These are phyloP conservation scores for Penaeus japonicus DNA, from an alignment of 1,140 invertebrate species.

Conservation along the genomic window DNA sequence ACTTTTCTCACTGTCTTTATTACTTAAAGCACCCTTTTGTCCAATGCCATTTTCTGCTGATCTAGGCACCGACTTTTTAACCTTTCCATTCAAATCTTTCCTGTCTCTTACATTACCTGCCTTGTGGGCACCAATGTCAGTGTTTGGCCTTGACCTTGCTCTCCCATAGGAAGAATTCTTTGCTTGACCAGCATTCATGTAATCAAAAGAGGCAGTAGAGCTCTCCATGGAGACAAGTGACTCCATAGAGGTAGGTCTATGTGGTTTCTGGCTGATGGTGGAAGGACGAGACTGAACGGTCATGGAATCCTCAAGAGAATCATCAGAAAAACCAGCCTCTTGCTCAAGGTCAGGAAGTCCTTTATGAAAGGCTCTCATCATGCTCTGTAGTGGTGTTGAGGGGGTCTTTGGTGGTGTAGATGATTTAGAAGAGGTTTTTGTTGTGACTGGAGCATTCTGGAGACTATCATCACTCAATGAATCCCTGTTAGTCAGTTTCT, in stretches of 20 bases:
- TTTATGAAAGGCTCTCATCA: constrained; percentile 58
- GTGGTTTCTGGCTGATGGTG: constrained; percentile 29
- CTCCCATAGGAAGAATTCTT: constrained; percentile 35
- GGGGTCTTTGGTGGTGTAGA: constrained; percentile 33
- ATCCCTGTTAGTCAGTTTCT: constrained; percentile 34
- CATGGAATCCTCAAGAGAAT: constrained; percentile 76
- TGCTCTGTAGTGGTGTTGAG: constrained; percentile 55
- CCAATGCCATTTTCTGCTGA: constrained; percentile 23
- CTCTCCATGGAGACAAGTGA: constrained; percentile 48
- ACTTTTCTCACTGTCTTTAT: neutral
- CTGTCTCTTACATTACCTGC: constrained; percentile 1
- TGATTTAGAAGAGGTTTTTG: constrained; percentile 14
- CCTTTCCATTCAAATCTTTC: constrained; percentile 35
- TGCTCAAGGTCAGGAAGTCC: constrained; percentile 70
- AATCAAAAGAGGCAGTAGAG: constrained; percentile 56
- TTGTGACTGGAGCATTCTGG: constrained; percentile 20
- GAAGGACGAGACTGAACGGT: constrained; percentile 28
- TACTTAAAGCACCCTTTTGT: neutral
- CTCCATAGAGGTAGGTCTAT: constrained; percentile 44
- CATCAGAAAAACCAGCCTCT: constrained; percentile 80
- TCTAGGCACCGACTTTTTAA: constrained; percentile 18
- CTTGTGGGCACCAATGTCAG: neutral
- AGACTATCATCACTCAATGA: constrained; percentile 43
- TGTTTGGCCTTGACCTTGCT: constrained; percentile 11
- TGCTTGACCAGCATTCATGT: constrained; percentile 45